phyloP scores from a whole-genome alignment of 1,140 invertebrate species.

The Zaprionus inermis region DNA sequence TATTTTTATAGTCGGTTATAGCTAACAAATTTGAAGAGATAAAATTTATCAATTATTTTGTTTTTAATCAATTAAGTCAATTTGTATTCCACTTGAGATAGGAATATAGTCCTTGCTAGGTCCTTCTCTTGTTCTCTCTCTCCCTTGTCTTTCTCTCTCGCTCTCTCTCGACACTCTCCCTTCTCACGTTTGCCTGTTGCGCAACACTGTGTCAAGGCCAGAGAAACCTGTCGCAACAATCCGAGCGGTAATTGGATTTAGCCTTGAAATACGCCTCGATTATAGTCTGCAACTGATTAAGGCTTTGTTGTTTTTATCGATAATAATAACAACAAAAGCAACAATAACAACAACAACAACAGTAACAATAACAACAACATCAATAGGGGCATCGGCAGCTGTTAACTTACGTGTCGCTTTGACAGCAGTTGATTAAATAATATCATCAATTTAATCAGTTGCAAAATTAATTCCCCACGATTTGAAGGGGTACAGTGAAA shows the following conservation, averaged over 20 bases:
- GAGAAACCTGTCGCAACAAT: not conserved
- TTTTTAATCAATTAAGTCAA: too few relatives aligned
- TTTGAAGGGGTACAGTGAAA: not conserved
- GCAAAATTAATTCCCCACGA: constrained; percentile 2
- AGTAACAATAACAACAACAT: not conserved
- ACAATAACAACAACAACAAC: not conserved
- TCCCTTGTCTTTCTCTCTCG: not conserved
- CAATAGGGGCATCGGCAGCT: not conserved
- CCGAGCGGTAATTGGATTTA: constrained; percentile 14
- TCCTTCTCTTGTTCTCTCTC: not conserved
- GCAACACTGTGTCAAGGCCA: constrained; percentile 37
- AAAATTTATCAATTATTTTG: too few relatives aligned
- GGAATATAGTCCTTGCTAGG: not conserved
- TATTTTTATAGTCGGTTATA: too few relatives aligned
- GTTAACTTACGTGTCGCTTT: constrained; percentile 12
- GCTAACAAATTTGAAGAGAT: too few relatives aligned
- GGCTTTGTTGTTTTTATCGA: constrained; percentile 14
- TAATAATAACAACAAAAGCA: not conserved
- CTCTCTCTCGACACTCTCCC: not conserved
- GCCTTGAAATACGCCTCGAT: constrained; percentile 17
- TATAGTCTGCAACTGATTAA: constrained; percentile 9
- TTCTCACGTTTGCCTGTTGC: not conserved
- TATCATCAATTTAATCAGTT: constrained; percentile 24
- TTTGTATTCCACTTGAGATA: too few relatives aligned
- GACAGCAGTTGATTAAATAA: constrained; percentile 22